A percentile compares a stretch with the other conserved stretches of the same genome.
Evolutionary conservation across 2,888 invertebrate species (phyloP).

Genomic region (Caenorhabditis wallacei): DNA sequence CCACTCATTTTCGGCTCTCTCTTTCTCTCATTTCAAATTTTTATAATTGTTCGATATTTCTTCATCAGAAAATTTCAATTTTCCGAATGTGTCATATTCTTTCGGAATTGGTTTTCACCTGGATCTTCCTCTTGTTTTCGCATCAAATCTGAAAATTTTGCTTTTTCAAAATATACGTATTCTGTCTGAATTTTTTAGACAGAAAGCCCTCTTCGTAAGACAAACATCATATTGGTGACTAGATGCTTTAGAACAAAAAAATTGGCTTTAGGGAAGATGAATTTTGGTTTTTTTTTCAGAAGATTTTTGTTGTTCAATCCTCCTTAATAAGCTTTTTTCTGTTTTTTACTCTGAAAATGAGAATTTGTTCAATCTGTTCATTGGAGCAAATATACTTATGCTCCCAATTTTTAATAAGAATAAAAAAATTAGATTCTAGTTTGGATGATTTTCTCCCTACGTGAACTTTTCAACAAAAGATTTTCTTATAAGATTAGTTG

Average conservation of each 20-base stretch:
- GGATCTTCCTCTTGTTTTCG: constrained; percentile 30
- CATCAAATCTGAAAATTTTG: constrained; percentile 1
- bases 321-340: too few relatives aligned
- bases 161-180: neutral
- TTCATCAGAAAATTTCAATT: too few relatives aligned
- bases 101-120: constrained; percentile 11
- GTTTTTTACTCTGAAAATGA: too few relatives aligned
- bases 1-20: neutral
- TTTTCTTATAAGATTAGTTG: neutral
- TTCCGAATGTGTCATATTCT: neutral
- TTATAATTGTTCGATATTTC: too few relatives aligned
- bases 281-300: neutral
- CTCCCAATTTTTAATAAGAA: too few relatives aligned
- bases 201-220: neutral
- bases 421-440: too few relatives aligned
- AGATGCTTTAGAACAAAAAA: neutral
- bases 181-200: constrained; percentile 14
- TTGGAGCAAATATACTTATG: too few relatives aligned
- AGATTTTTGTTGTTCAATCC: too few relatives aligned
- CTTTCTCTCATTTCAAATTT: too few relatives aligned
- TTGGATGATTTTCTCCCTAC: too few relatives aligned
- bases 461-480: constrained; percentile 38
- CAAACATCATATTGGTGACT: constrained; percentile 9
- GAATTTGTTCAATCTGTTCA: too few relatives aligned
- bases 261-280: neutral